Evolutionary conservation across 2,113 vertebrate species (phyloP).

Genomic region (Irena cyanogastra): DNA sequence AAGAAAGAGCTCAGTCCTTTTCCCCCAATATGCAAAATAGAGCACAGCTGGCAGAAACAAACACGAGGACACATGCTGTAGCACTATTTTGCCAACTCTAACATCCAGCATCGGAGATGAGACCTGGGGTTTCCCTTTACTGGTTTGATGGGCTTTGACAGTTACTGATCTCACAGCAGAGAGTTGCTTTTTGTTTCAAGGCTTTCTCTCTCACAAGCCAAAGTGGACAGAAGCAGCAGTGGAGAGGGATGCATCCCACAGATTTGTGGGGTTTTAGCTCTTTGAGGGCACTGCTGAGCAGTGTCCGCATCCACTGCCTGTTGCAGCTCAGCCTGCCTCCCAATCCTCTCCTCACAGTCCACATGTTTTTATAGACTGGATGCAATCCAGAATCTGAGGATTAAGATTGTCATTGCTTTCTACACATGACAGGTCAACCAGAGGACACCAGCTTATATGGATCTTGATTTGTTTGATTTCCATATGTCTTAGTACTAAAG

Average conservation of each 20-base stretch:
- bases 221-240: background rate
- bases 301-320: background rate
- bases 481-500: slow-evolving; percentile 10
- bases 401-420: slow-evolving; percentile 19
- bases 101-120: background rate
- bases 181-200: background rate
- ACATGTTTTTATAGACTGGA: background rate
- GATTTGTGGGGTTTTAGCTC: background rate
- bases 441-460: slow-evolving; percentile 2
- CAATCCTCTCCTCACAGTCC: background rate
- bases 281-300: background rate
- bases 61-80: background rate
- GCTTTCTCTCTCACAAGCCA: background rate
- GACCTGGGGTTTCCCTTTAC: background rate
- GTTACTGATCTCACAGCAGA: background rate
- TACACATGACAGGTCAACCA: slow-evolving; percentile 17
- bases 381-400: background rate
- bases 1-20: background rate
- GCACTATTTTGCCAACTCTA: background rate
- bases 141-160: background rate
- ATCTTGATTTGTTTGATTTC: slow-evolving; percentile 38
- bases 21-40: background rate
- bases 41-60: background rate
- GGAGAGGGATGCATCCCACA: background rate
- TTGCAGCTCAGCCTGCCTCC: background rate